Evolutionary conservation across 2,888 invertebrate genomes (phyloP).

Genomic region (Hipparchia semele): DNA sequence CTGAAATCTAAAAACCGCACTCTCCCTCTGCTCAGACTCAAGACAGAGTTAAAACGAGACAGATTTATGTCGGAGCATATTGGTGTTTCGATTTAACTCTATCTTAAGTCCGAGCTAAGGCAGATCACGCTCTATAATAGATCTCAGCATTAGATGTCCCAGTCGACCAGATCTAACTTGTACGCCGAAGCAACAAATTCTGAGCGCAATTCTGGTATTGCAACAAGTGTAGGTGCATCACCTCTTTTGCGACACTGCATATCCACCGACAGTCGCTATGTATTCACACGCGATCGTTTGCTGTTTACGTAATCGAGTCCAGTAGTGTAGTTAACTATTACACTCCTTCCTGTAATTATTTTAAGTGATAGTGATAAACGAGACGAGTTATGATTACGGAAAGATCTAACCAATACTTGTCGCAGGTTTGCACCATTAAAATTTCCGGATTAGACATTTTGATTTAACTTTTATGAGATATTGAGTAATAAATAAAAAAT

Average conservation of each 20-base stretch:
- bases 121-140: too few relatives aligned
- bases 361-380: background rate
- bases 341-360: slow-evolving; percentile 16
- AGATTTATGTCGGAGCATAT: too few relatives aligned
- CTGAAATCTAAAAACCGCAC: too few relatives aligned
- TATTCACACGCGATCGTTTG: slow-evolving; percentile 7
- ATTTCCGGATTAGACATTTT: background rate
- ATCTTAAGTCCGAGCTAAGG: too few relatives aligned
- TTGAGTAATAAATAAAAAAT: too few relatives aligned
- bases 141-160: too few relatives aligned
- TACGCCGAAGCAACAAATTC: too few relatives aligned
- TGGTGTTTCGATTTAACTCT: too few relatives aligned
- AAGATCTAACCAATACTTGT: background rate
- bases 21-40: too few relatives aligned
- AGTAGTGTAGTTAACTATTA: background rate
- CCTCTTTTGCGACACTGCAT: background rate
- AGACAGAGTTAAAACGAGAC: too few relatives aligned
- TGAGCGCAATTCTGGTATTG: too few relatives aligned
- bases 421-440: background rate
- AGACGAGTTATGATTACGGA: background rate
- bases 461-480: background rate
- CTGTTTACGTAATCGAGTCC: slow-evolving; percentile 2
- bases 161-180: too few relatives aligned
- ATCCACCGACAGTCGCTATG: background rate
- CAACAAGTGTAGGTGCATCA: background rate